A percentile compares a stretch with the other conserved stretches of the same genome.
These are phyloP conservation scores for Astropecten irregularis DNA, from an alignment of 53 echinoderm and acorn worm species.

Conservation along the genomic window DNA sequence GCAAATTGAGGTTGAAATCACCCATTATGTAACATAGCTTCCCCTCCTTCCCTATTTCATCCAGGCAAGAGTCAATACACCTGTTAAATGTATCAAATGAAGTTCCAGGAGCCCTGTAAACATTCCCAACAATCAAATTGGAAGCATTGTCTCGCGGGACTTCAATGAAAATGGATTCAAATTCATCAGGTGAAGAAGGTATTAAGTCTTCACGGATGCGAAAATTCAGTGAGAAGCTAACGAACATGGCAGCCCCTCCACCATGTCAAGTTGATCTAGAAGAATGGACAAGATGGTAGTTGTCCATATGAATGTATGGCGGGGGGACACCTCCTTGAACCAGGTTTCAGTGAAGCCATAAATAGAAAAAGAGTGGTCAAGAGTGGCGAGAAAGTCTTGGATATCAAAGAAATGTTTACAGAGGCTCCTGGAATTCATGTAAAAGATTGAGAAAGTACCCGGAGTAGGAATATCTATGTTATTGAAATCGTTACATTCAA, in stretches of 20 bases:
- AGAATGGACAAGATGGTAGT: neutral
- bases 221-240: neutral
- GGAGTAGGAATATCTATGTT: no score
- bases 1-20: conserved; percentile 7
- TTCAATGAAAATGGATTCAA: neutral
- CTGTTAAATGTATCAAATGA: neutral
- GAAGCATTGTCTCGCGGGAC: neutral
- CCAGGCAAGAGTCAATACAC: neutral
- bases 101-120: conserved; percentile 23
- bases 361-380: neutral
- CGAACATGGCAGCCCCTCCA: no score
- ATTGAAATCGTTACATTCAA: no score
- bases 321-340: neutral
- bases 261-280: neutral
- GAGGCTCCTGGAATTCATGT: conserved; percentile 12
- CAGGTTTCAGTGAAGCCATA: neutral
- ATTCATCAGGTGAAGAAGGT: neutral
- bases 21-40: conserved; percentile 26
- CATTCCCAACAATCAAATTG: conserved; percentile 11
- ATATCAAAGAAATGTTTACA: conserved; percentile 26
- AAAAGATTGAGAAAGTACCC: neutral
- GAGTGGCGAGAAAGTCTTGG: neutral
- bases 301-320: neutral
- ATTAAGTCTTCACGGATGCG: neutral
- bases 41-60: neutral